Conservation (phyloP, 2,797 vertebrate species). For the Cirrhinus molitorella region DNA sequence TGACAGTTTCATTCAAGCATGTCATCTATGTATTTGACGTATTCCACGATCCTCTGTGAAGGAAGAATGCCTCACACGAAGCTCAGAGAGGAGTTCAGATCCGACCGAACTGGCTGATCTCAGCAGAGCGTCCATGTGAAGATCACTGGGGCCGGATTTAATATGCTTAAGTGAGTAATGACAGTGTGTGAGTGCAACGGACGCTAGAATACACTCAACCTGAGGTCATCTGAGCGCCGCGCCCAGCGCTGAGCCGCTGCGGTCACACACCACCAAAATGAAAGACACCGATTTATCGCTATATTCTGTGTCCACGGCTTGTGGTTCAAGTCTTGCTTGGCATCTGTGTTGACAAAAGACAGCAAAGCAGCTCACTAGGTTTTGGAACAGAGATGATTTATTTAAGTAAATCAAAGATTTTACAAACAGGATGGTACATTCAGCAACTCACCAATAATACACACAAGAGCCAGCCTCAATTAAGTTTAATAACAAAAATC, state of each 20-base stretch:
- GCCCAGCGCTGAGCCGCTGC: constrained; percentile 68
- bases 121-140: constrained; percentile 15
- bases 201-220: constrained; percentile 77
- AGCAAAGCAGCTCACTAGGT: background rate
- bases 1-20: background rate
- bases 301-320: constrained; percentile 71
- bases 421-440: background rate
- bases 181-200: constrained; percentile 70
- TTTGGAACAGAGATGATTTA: constrained; percentile 5
- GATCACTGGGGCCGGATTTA: constrained; percentile 57
- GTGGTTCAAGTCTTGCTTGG: constrained; percentile 48
- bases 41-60: background rate
- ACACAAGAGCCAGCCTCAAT: constrained; percentile 20
- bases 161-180: constrained; percentile 61
- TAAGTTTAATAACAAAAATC: constrained; percentile 29
- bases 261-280: constrained; percentile 80
- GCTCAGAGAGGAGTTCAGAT: background rate
- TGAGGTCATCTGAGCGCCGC: constrained; percentile 80
- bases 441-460: background rate
- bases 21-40: background rate
- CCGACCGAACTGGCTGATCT: background rate
- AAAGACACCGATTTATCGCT: constrained; percentile 79
- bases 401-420: constrained; percentile 15
- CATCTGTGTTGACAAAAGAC: background rate
- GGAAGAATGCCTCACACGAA: background rate